These are phyloP conservation scores for Lepidocolaptes lacrymiger DNA, from an alignment of 2,797 vertebrate genomes.

Conservation along the genomic window DNA sequence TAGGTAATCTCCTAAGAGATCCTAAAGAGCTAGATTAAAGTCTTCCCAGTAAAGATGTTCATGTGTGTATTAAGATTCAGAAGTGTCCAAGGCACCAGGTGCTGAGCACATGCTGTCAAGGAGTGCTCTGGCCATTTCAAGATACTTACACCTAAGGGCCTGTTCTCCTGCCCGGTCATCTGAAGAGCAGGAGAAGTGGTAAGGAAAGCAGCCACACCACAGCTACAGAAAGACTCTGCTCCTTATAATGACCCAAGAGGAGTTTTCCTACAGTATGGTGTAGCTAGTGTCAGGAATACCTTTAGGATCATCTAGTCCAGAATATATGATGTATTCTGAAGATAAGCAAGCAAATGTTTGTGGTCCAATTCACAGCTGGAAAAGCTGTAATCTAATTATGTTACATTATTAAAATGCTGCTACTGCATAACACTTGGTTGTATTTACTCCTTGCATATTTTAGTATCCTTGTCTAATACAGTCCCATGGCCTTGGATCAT, in stretches of 20 bases:
- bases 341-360: not conserved
- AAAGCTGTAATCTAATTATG: not conserved
- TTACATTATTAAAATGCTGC: not conserved
- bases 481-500: not conserved
- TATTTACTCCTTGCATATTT: not conserved
- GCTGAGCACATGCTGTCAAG: not conserved
- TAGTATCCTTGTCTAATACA: not conserved
- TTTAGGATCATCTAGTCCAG: not conserved
- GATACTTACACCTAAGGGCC: not conserved
- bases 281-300: not conserved
- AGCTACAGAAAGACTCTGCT: not conserved
- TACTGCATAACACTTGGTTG: not conserved
- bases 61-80: not conserved
- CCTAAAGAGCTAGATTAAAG: not conserved
- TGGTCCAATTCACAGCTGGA: not conserved
- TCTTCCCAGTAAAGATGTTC: not conserved
- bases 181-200: not conserved
- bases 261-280: not conserved
- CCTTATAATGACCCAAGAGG: not conserved
- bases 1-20: not conserved
- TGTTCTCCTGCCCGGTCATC: not conserved
- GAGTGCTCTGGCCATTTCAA: not conserved
- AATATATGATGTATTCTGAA: not conserved
- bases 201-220: not conserved
- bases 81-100: not conserved